Conservation (phyloP, 30 jellyfish, hydroid and myxozoan genomes). For the Chrysaora quinquecirrha region DNA sequence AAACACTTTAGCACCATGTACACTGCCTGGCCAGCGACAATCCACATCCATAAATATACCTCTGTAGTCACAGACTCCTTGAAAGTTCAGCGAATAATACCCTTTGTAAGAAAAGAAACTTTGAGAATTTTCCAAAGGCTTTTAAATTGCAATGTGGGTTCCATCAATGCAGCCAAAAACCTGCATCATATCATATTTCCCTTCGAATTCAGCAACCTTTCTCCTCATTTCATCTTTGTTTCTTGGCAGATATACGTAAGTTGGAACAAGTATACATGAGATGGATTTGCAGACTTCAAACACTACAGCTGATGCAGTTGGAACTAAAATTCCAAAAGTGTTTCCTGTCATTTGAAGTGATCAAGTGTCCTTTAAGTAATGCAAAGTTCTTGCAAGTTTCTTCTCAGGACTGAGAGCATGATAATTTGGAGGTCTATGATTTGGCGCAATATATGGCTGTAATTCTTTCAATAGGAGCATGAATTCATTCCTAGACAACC, state of each 20-base stretch:
- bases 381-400: slow-evolving; percentile 41
- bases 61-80: slow-evolving; percentile 68
- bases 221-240: slow-evolving; percentile 21
- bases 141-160: slow-evolving; percentile 25
- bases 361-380: slow-evolving; percentile 38
- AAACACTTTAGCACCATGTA: slow-evolving; percentile 68
- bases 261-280: neutral
- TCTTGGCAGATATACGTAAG: slow-evolving; percentile 13
- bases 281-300: slow-evolving; percentile 50
- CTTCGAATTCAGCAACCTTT: slow-evolving; percentile 6
- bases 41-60: slow-evolving; percentile 78
- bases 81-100: slow-evolving; percentile 37
- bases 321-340: slow-evolving; percentile 40
- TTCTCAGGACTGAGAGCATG: slow-evolving; percentile 45
- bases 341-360: slow-evolving; percentile 54
- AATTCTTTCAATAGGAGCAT: slow-evolving; percentile 5
- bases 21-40: slow-evolving; percentile 76
- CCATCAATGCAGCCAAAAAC: slow-evolving; percentile 68
- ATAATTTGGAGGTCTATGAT: slow-evolving; percentile 44
- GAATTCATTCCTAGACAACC: slow-evolving; percentile 32
- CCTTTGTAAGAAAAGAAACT: slow-evolving; percentile 57
- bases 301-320: slow-evolving; percentile 27
- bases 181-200: slow-evolving; percentile 29
- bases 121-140: slow-evolving; percentile 22
- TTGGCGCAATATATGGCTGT: slow-evolving; percentile 32